Evolutionary conservation across 2,888 invertebrate species (phyloP).

Genomic region (Lymantria monacha): DNA sequence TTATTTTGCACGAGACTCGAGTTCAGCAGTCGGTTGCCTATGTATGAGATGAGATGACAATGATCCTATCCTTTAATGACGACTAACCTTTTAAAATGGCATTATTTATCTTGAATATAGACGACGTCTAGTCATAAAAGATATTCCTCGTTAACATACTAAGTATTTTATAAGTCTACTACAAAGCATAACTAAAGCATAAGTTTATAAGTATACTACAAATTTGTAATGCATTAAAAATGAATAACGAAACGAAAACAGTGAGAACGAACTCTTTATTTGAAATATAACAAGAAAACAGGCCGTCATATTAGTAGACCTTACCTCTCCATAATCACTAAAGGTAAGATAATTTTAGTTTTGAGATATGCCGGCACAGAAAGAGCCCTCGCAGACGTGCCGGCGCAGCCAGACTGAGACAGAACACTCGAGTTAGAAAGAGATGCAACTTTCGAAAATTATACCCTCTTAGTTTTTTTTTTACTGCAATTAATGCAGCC

Average conservation of each 20-base stretch:
- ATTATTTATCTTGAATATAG: too few relatives aligned
- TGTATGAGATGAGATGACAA: too few relatives aligned
- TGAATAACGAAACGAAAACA: neutral
- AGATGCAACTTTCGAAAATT: conserved; percentile 24
- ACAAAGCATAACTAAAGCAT: too few relatives aligned
- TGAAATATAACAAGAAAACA: conserved; percentile 3
- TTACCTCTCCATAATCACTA: conserved; percentile 10
- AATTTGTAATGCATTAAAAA: neutral
- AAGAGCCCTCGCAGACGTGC: conserved; percentile 51
- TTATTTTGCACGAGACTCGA: too few relatives aligned
- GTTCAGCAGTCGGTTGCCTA: too few relatives aligned
- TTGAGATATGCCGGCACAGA: conserved; percentile 18
- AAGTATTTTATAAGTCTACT: too few relatives aligned
- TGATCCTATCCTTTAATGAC: neutral
- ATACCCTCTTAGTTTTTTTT: conserved; percentile 12
- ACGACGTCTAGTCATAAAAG: too few relatives aligned
- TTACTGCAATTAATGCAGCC: conserved; percentile 14
- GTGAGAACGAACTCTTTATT: neutral
- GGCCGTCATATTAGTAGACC: conserved; percentile 11
- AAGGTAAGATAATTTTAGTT: conserved; percentile 13
- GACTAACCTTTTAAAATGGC: too few relatives aligned
- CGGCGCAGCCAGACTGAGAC: conserved; percentile 59
- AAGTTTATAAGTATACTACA: neutral
- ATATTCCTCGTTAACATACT: too few relatives aligned
- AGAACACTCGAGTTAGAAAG: conserved; percentile 24